phyloP scores from a whole-genome alignment of 2,888 invertebrate species.

The Schrankia costaestrigalis region DNA sequence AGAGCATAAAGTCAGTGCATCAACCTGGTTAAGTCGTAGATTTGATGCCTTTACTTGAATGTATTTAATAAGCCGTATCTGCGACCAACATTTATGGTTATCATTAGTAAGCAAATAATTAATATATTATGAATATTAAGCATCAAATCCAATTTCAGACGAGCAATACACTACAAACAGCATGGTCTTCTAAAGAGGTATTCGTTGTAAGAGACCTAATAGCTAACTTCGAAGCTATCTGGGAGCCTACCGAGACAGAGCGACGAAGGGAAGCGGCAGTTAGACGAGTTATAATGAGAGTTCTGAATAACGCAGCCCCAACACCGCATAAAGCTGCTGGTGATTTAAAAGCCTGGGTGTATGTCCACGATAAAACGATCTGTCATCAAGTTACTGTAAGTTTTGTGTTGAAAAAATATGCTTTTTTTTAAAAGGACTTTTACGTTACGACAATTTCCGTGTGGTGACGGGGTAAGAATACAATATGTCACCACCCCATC shows the following conservation, averaged over 20 bases:
- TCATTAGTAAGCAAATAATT: no score
- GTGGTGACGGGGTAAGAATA: no score
- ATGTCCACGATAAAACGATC: conserved; percentile 82
- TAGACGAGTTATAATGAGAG: conserved; percentile 85
- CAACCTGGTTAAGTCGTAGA: no score
- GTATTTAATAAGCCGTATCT: no score
- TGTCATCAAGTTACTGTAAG: conserved; percentile 82
- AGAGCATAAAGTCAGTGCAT: no score
- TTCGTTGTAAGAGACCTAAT: conserved; percentile 90
- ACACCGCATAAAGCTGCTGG: conserved; percentile 85
- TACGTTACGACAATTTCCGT: no score
- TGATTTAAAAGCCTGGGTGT: conserved; percentile 90
- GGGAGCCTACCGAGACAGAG: conserved; percentile 89
- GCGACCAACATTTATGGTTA: no score
- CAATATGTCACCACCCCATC: no score
- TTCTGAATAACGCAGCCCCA: conserved; percentile 82
- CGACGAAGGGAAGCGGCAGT: conserved; percentile 88
- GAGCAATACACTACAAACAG: conserved; percentile 69
- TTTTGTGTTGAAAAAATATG: conserved; percentile 5
- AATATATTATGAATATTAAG: neutral
- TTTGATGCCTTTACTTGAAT: no score
- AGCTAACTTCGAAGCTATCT: conserved; percentile 86
- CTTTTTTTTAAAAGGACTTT: no score
- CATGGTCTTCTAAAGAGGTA: conserved; percentile 85
- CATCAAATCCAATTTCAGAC: conserved; percentile 42